phyloP scores from a whole-genome alignment of 2,797 vertebrate genomes.

The Ctenopoma kingsleyae region DNA sequence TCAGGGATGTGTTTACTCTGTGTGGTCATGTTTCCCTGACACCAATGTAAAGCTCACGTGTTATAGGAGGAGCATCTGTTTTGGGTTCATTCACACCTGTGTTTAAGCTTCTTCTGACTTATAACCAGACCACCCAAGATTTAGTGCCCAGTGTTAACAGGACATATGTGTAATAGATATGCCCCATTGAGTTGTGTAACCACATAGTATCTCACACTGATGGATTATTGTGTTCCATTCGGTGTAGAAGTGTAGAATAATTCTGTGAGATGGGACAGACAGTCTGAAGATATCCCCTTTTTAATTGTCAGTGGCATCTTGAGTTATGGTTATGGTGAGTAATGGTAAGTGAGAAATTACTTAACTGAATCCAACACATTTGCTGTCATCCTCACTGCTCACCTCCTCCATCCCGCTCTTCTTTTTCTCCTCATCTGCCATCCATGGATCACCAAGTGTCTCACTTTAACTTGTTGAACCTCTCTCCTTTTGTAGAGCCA shows the following conservation, averaged over 20 bases:
- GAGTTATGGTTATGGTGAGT: conserved; percentile 44
- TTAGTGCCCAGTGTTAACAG: conserved; percentile 40
- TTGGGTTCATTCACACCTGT: conserved; percentile 46
- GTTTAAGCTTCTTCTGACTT: conserved; percentile 27
- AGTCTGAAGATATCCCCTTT: conserved; percentile 37
- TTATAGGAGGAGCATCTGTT: conserved; percentile 42
- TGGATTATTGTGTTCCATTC: conserved; percentile 42
- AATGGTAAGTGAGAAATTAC: conserved; percentile 46
- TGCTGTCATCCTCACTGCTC: conserved; percentile 37
- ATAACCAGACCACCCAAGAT: conserved; percentile 60
- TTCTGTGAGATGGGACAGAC: conserved; percentile 24
- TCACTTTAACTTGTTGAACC: conserved; percentile 53
- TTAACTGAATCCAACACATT: conserved; percentile 55
- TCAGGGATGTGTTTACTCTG: not conserved
- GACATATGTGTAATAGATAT: conserved; percentile 10
- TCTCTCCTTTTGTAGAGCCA: conserved; percentile 67
- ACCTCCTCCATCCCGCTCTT: conserved; percentile 38
- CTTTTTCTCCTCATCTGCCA: conserved; percentile 62
- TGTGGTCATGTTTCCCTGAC: conserved; percentile 1
- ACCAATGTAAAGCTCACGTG: conserved; percentile 6
- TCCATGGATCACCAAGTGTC: conserved; percentile 44
- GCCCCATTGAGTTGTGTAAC: conserved; percentile 20
- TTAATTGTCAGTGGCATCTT: conserved; percentile 57
- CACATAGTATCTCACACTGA: conserved; percentile 10
- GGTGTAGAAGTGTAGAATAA: conserved; percentile 32